Evolutionary conservation across 1,140 invertebrate genomes (phyloP).

Genomic region (Ectropis grisescens): DNA sequence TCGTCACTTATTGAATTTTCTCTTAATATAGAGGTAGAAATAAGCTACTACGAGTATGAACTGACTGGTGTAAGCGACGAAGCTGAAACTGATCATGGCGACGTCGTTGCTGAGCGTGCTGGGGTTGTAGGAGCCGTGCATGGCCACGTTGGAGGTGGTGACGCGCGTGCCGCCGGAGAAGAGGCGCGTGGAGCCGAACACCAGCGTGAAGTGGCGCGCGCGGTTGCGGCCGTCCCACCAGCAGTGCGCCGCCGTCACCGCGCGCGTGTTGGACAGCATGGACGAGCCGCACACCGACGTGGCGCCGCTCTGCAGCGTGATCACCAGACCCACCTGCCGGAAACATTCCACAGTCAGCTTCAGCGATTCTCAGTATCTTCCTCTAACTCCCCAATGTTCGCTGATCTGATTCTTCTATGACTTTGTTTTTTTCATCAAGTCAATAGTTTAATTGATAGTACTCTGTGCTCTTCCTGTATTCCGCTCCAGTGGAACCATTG

Average conservation of each 20-base stretch:
- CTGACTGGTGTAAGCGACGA: slow-evolving; percentile 17
- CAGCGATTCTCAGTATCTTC: too few species aligned
- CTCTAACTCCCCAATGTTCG: too few species aligned
- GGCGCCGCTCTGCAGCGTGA: slow-evolving; percentile 12
- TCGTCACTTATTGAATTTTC: too few species aligned
- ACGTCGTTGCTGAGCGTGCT: slow-evolving; percentile 15
- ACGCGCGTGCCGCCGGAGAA: slow-evolving; percentile 20
- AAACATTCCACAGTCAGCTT: too few species aligned
- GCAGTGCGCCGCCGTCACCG: slow-evolving; percentile 21
- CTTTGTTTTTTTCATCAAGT: too few species aligned
- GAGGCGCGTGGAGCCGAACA: slow-evolving; percentile 12
- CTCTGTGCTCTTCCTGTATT: too few species aligned
- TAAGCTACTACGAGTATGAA: too few species aligned
- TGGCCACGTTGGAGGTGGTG: slow-evolving; percentile 10
- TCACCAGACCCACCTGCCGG: slow-evolving; percentile 18
- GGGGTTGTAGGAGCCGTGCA: slow-evolving; percentile 13
- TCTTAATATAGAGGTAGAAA: too few species aligned
- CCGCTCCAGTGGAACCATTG: too few species aligned
- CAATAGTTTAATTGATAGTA: too few species aligned
- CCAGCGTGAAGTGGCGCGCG: slow-evolving; percentile 14
- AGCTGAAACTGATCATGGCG: slow-evolving; percentile 12
- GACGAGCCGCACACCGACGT: slow-evolving; percentile 23
- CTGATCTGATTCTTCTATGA: too few species aligned
- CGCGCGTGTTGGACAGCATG: slow-evolving; percentile 16
- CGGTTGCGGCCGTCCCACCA: slow-evolving; percentile 15